Evolutionary conservation across 2,888 invertebrate genomes (phyloP), one percentile per base, ranked within the genome.

Genomic region (Drosophila anomelani): DNA sequence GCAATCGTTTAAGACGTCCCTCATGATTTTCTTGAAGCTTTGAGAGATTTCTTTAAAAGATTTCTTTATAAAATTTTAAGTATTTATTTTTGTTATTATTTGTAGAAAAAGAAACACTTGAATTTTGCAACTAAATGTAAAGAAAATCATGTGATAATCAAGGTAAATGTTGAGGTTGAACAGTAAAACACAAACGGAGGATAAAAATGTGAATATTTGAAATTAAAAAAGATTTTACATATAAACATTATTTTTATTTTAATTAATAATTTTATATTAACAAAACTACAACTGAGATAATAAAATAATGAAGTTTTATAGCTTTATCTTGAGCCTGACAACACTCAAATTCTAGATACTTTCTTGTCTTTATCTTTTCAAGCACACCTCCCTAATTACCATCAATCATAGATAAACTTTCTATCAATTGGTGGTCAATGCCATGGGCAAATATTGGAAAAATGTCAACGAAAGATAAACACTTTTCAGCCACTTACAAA

Each of bases 321-420:
- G 9, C 38, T n/a, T 8, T n/a, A n/a, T n/a, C n/a, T n/a, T n/a
- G n/a, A n/a, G n/a, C n/a, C n/a, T n/a, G n/a, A n/a, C 3, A 29
- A 29, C 26, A 26, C n/a, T 29, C 56, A 15, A 59, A 23, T 20
- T 7, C 15, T 29, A 59, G 17, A 38, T 29, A 56, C 39, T n/a
- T 58, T 32, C 4, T n/a, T 23, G 23, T 13, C 41, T 60, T 60
- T 69, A 34, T 36, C 29, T 68, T 60, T 58, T 59, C 60, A 61
- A n/a, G 38, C 29, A 34, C 26, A 36, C 51, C 51, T 34, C 72
- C 34, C 47, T 63, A 73, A 73, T 55, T 62, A 62, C 41, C 74
- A 71, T 66, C 72, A 51, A 72, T 72, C 51, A 72, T 36, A 51
- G 55, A 74, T 70, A 72, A 70, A 70, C 69, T 72, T 70, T 72